A percentile compares a stretch with the other conserved stretches of the same genome.
Evolutionary conservation across 2,797 vertebrate species (phyloP).

Genomic region (Hylomyscus alleni): DNA sequence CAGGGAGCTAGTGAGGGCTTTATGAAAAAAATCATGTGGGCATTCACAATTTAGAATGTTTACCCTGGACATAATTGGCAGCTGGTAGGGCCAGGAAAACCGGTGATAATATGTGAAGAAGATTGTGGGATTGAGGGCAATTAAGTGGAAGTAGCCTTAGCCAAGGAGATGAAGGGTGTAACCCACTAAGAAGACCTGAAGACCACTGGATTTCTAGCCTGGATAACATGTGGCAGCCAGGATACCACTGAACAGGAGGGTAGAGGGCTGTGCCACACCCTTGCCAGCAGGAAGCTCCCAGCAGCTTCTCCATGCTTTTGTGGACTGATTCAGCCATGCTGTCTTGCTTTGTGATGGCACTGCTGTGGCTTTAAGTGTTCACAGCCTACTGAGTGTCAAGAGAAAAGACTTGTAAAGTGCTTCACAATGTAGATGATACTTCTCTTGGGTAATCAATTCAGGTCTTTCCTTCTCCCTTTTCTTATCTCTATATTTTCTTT

Average conservation of each 20-base stretch:
- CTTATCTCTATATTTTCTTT: not conserved
- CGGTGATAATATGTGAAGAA: not conserved
- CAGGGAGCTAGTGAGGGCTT: not conserved
- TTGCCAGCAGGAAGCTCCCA: not conserved
- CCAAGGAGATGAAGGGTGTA: not conserved
- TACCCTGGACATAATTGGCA: not conserved
- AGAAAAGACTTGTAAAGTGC: not conserved
- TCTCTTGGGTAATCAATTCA: not conserved
- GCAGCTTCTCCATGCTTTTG: not conserved
- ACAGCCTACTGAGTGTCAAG: not conserved
- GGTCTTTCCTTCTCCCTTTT: conserved; percentile 5
- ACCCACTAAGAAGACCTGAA: not conserved
- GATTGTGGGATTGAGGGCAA: not conserved
- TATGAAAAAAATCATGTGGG: not conserved
- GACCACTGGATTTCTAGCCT: not conserved
- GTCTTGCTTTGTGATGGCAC: not conserved
- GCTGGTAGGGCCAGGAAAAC: not conserved
- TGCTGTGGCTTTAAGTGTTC: not conserved
- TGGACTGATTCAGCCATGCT: not conserved
- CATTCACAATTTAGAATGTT: not conserved
- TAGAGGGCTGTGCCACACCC: not conserved
- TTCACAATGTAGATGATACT: not conserved
- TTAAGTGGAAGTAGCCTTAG: not conserved
- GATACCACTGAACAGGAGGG: not conserved
- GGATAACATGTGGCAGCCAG: not conserved